These are phyloP conservation scores for Spatula versicolor DNA, from an alignment of 2,797 vertebrate genomes.

Conservation along the genomic window DNA sequence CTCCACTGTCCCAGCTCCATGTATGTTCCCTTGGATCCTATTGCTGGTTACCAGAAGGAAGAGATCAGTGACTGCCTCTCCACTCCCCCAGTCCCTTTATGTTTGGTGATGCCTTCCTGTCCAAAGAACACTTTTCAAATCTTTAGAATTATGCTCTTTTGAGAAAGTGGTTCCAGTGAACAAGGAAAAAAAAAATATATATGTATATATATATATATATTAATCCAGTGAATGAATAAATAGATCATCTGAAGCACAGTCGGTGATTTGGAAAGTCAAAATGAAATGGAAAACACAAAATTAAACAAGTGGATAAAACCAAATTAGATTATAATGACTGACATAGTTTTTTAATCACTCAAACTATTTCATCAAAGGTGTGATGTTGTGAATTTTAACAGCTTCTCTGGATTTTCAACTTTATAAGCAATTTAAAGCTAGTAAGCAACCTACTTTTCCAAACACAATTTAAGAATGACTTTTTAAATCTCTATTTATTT, in stretches of 20 bases:
- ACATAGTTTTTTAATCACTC: background rate
- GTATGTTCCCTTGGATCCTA: too few relatives aligned
- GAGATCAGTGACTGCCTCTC: too few relatives aligned
- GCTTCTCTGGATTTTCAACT: background rate
- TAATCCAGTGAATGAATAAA: background rate
- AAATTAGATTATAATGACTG: background rate
- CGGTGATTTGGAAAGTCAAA: background rate
- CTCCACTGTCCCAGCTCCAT: too few relatives aligned
- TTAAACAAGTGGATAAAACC: background rate
- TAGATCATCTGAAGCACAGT: background rate
- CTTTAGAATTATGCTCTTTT: background rate
- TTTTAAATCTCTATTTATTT: background rate
- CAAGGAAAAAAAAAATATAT: background rate
- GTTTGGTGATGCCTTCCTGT: background rate
- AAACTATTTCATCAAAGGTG: background rate
- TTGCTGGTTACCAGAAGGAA: too few relatives aligned
- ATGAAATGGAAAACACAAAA: background rate
- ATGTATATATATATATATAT: background rate
- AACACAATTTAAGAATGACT: background rate
- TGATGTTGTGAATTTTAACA: background rate
- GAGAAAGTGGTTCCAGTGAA: background rate
- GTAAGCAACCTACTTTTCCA: background rate
- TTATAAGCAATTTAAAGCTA: background rate
- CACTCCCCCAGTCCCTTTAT: background rate
- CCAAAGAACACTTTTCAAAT: background rate